Conservation (phyloP, 2,113 vertebrate species). For the Seriola aureovittata region DNA sequence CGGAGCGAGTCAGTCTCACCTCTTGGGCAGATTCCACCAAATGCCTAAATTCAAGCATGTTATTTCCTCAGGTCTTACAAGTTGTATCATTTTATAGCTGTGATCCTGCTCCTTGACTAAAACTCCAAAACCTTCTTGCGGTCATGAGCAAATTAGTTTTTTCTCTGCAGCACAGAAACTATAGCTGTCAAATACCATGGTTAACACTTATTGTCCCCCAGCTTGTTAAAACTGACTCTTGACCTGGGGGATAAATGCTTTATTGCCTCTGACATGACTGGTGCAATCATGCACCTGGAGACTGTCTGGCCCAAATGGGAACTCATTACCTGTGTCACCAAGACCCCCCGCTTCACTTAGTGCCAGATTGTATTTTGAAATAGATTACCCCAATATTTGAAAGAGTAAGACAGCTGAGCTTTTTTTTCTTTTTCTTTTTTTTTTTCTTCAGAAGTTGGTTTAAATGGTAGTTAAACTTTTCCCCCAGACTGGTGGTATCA, state of each 20-base stretch:
- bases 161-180: conserved; percentile 22
- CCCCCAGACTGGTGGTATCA: neutral
- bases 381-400: conserved; percentile 19
- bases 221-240: conserved; percentile 58
- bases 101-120: neutral
- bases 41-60: neutral
- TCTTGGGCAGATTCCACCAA: neutral
- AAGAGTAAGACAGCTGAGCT: neutral
- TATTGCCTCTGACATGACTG: conserved; percentile 54
- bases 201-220: conserved; percentile 41
- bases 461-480: neutral
- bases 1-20: neutral
- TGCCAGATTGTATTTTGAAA: conserved; percentile 24
- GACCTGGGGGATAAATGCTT: conserved; percentile 68
- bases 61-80: neutral
- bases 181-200: conserved; percentile 42
- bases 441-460: neutral
- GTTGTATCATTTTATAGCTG: neutral
- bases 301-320: conserved; percentile 59
- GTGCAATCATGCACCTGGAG: conserved; percentile 66
- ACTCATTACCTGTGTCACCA: conserved; percentile 76
- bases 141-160: neutral
- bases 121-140: neutral
- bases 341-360: conserved; percentile 56
- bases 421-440: neutral